phyloP scores from a whole-genome alignment of 1,140 invertebrate genomes.

The Formica exsecta region DNA sequence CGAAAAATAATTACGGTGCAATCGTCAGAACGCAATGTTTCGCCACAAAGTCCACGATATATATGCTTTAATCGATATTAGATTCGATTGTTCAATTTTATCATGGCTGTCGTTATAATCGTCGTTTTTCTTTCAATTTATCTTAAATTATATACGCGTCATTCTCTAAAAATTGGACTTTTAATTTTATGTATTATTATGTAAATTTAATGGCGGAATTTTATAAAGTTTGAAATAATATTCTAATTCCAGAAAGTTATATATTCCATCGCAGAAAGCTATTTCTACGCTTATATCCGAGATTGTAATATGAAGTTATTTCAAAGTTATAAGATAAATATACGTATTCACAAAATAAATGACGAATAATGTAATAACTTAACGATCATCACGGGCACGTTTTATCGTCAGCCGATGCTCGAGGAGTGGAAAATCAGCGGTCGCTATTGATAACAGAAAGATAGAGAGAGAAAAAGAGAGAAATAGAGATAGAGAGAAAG shows the following conservation, averaged over 20 bases:
- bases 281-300: neutral
- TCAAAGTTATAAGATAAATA: neutral
- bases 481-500: slow-evolving; percentile 33
- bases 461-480: slow-evolving; percentile 10
- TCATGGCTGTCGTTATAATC: neutral
- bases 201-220: slow-evolving; percentile 2
- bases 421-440: slow-evolving; percentile 51
- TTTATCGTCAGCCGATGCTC: neutral
- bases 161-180: neutral
- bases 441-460: slow-evolving; percentile 67
- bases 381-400: neutral
- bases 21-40: too few relatives aligned
- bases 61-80: neutral
- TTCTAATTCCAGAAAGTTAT: neutral
- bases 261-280: neutral
- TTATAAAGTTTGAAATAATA: neutral
- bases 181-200: neutral
- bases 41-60: neutral
- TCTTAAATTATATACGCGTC: neutral
- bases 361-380: slow-evolving; percentile 31
- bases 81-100: neutral
- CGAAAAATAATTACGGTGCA: too few relatives aligned
- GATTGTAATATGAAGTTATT: slow-evolving; percentile 1
- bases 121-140: neutral
- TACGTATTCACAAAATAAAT: neutral